Evolutionary conservation across 2,888 invertebrate genomes (phyloP).

Genomic region (Cryptophagus acutangulus): DNA sequence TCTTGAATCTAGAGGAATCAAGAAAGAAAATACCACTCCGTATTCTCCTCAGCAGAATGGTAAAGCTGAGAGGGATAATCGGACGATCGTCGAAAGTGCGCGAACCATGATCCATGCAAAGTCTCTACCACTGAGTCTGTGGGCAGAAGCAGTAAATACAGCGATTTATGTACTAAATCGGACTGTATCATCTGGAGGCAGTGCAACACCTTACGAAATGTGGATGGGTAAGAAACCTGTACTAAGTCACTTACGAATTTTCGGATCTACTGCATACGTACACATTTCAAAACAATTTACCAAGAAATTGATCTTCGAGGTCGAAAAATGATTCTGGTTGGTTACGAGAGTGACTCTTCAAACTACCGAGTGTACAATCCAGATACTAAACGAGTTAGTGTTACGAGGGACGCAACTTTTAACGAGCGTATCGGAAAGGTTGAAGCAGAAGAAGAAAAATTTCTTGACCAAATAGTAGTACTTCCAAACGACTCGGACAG

Average conservation of each 20-base stretch:
- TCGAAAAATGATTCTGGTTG: constrained; percentile 6
- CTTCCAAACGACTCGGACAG: too few relatives aligned
- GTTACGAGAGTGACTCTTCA: background rate
- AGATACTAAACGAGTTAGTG: constrained; percentile 25
- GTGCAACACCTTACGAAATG: constrained; percentile 37
- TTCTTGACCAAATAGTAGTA: too few relatives aligned
- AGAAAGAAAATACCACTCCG: constrained; percentile 6
- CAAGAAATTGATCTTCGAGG: constrained; percentile 9
- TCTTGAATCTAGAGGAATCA: constrained; percentile 18
- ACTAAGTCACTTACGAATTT: constrained; percentile 32
- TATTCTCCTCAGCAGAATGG: constrained; percentile 20
- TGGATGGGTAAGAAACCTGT: constrained; percentile 37
- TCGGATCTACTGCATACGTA: constrained; percentile 24
- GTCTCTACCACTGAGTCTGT: constrained; percentile 23
- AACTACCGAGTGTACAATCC: constrained; percentile 32
- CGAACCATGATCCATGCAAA: constrained; percentile 25
- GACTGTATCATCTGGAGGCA: constrained; percentile 28
- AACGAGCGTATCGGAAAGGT: too few relatives aligned
- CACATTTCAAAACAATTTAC: constrained; percentile 14
- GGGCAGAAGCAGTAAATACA: constrained; percentile 35
- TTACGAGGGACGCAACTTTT: constrained; percentile 1
- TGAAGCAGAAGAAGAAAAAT: too few relatives aligned
- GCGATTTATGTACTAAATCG: constrained; percentile 38
- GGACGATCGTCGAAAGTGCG: constrained; percentile 25
- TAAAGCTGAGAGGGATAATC: constrained; percentile 29